Percentiles rank a stretch among this genome's conserved stretches.
phyloP scores from a whole-genome alignment of 2,113 vertebrate genomes.

The Phocoena sinus region DNA sequence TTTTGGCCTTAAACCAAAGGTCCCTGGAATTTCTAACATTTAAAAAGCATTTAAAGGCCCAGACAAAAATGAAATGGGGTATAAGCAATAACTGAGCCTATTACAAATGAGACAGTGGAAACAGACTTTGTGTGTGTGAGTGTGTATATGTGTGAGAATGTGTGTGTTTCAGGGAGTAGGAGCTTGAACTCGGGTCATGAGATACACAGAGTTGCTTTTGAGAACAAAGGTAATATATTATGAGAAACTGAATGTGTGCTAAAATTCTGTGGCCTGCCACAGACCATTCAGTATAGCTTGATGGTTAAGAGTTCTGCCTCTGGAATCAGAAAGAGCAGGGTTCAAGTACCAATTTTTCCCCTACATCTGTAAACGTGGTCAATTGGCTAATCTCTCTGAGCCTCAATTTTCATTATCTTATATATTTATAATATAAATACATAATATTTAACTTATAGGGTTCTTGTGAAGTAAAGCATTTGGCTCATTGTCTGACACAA shows the following conservation, averaged over 20 bases:
- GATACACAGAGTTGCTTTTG: neutral
- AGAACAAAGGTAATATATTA: neutral
- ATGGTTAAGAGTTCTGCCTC: neutral
- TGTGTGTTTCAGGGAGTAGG: neutral
- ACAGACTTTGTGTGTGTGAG: neutral
- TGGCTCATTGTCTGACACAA: neutral
- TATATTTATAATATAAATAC: neutral
- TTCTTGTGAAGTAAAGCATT: neutral
- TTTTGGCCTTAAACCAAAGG: neutral
- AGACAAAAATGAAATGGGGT: neutral
- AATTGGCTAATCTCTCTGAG: neutral
- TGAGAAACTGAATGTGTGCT: neutral
- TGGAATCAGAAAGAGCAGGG: neutral
- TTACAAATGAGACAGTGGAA: neutral
- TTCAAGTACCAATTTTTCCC: neutral
- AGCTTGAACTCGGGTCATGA: neutral
- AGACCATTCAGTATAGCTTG: neutral
- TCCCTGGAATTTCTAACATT: neutral
- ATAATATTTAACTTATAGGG: neutral
- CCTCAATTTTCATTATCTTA: neutral
- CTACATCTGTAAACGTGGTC: neutral
- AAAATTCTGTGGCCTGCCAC: neutral
- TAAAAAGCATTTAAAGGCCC: neutral
- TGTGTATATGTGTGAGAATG: rapidly evolving
- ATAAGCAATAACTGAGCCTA: neutral